Evolutionary conservation across 2,797 vertebrate species (phyloP).

Genomic region (Melanogrammus aeglefinus): DNA sequence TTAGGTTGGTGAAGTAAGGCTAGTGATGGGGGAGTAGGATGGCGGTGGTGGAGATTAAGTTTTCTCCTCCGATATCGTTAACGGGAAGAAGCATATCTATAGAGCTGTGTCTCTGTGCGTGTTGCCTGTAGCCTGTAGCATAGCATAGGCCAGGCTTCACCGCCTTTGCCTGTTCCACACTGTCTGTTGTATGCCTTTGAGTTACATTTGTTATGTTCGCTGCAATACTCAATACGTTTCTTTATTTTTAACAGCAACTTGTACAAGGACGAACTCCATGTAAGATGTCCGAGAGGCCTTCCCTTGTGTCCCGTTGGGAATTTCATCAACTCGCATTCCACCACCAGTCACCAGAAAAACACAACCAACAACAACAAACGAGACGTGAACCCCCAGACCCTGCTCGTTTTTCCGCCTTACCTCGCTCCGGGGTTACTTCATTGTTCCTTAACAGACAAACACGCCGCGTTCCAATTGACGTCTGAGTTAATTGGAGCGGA

Average conservation of each 20-base stretch:
- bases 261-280: neutral
- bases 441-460: neutral
- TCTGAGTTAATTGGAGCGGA: neutral
- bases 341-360: neutral
- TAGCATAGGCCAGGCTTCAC: no score
- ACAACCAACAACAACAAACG: neutral
- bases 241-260: neutral
- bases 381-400: neutral
- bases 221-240: neutral
- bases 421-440: neutral
- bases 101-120: neutral
- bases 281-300: neutral
- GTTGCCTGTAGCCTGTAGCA: no score
- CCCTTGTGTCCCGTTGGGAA: neutral
- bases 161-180: no score
- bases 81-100: neutral
- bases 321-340: neutral
- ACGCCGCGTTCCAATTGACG: neutral
- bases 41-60: no score
- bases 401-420: neutral
- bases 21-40: no score
- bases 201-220: neutral
- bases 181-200: neutral
- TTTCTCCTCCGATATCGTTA: neutral
- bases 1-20: no score